Conservation (phyloP, 2,797 vertebrate species). For the Podarcis lilfordi region DNA sequence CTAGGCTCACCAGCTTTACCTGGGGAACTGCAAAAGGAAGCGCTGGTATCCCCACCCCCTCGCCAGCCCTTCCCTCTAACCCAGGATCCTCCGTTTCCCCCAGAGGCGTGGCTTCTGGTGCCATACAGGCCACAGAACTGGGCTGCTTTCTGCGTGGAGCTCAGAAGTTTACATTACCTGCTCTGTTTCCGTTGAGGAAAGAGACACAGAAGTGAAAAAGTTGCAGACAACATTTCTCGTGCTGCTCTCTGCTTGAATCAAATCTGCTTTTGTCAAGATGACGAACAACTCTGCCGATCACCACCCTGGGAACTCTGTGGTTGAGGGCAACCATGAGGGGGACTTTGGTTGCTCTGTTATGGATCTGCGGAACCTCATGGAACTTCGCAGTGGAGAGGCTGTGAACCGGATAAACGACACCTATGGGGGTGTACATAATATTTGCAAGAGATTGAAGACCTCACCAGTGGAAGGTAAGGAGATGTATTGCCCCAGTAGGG, state of each 20-base stretch:
- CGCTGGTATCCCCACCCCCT: not conserved
- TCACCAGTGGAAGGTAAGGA: slow-evolving; percentile 92
- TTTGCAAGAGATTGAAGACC: slow-evolving; percentile 91
- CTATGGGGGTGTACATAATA: slow-evolving; percentile 85
- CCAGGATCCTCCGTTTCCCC: slow-evolving; percentile 34
- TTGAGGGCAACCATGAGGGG: slow-evolving; percentile 85
- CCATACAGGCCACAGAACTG: slow-evolving; percentile 1
- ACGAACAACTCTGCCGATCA: slow-evolving; percentile 90
- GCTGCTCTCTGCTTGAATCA: rapidly evolving
- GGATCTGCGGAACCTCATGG: slow-evolving; percentile 91
- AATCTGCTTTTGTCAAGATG: slow-evolving; percentile 72
- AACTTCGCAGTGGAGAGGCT: slow-evolving; percentile 87
- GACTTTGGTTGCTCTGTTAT: slow-evolving; percentile 88
- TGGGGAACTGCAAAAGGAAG: slow-evolving; percentile 58
- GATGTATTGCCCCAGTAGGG: rapidly evolving
- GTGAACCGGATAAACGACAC: slow-evolving; percentile 82
- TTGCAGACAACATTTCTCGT: not conserved
- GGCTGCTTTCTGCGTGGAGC: not conserved
- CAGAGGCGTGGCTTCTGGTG: not conserved
- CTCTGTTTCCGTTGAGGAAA: slow-evolving; percentile 11
- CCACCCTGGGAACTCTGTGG: slow-evolving; percentile 87
- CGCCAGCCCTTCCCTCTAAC: slow-evolving; percentile 28
- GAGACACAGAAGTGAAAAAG: not conserved
- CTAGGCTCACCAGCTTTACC: slow-evolving; percentile 69
- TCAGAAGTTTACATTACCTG: not conserved